Evolutionary conservation across 2,888 invertebrate species (phyloP), one percentile per base, ranked within the genome.

Genomic region (Lacanobia wlatinum): DNA sequence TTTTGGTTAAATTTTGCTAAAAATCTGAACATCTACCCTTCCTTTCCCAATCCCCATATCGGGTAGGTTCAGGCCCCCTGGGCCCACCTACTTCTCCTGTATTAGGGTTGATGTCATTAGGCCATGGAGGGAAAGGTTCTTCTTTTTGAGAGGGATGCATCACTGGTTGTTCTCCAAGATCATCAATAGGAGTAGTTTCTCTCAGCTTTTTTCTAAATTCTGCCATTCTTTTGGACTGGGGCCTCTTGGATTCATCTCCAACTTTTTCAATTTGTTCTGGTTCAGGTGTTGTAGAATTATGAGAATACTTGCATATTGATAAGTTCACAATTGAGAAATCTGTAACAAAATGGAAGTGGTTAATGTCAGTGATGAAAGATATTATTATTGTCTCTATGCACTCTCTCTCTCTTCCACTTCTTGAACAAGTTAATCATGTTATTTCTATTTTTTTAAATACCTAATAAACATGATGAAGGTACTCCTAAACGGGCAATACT

Each of bases 11-110:
- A 34, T 38, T 59, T 34, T 21, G 53, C 94, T 96, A 99, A 96
- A 99, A 99, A 96, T 99, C 99, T 2, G 98, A 97, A 53, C 99
- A 99, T 90, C 99, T 97, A 76, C 99, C 99, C 91, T 99, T 99
- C 84, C 99, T 97, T 92, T 99, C 99, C 99, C 99, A 99, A 95
- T 99, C 99, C 2, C 99, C 99, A 95, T 99, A 99, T 85, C 99
- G 97, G 16, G 99, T 99, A 12, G 99, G 99, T 96, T 99, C 99
- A 1, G 99, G 99, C 9, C 99, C 99, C 87, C 97, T 96, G 0
- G 99, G 99, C 0, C 99, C 99, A 52, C 99, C 99, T 72, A 98
- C 96, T 97, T 99, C 99, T 16, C 99, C 99, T 9, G 99, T 99
- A 73, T 97, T 90, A 8, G 99, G 99, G 95, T 99, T 99, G 1